Evolutionary conservation across 1,140 invertebrate genomes (phyloP).

Genomic region (Zaprionus capensis): DNA sequence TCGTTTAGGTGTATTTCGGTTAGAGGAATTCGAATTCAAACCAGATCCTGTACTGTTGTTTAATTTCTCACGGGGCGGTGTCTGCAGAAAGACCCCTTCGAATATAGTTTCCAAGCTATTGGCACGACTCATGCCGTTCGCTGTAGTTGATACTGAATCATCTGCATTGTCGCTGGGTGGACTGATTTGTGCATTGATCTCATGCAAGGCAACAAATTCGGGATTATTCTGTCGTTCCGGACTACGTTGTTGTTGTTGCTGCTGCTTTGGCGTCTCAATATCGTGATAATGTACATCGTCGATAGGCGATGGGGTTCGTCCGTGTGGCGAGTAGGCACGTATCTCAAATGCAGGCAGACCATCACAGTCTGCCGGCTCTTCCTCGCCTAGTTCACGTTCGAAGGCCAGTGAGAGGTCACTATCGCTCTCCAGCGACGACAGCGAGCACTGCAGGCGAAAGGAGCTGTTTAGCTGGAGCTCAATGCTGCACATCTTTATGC

Average conservation of each 20-base stretch:
- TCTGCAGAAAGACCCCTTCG: slow-evolving; percentile 78
- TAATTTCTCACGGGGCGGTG: slow-evolving; percentile 67
- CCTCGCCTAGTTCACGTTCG: slow-evolving; percentile 59
- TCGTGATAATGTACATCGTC: slow-evolving; percentile 62
- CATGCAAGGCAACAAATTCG: slow-evolving; percentile 74
- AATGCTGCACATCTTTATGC: slow-evolving; percentile 29
- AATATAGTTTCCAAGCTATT: slow-evolving; percentile 79
- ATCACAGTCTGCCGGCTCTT: slow-evolving; percentile 50
- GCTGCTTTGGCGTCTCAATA: slow-evolving; percentile 58
- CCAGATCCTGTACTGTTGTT: slow-evolving; percentile 31
- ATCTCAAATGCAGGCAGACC: slow-evolving; percentile 79
- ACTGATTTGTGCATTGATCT: slow-evolving; percentile 80
- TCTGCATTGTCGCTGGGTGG: slow-evolving; percentile 63
- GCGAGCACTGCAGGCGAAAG: slow-evolving; percentile 62
- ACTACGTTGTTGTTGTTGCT: slow-evolving; percentile 29
- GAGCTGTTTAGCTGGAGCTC: slow-evolving; percentile 62
- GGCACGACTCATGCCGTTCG: slow-evolving; percentile 30
- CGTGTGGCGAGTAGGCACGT: slow-evolving; percentile 70
- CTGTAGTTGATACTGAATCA: slow-evolving; percentile 33
- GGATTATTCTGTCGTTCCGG: slow-evolving; percentile 55
- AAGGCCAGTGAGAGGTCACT: slow-evolving; percentile 74
- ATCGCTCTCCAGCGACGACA: slow-evolving; percentile 71
- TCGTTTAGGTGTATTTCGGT: slow-evolving; percentile 61
- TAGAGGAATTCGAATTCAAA: slow-evolving; percentile 23
- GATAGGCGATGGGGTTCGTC: slow-evolving; percentile 77